Evolutionary conservation across 2,888 invertebrate species (phyloP).

Genomic region (Leptinotarsa rubiginosa): DNA sequence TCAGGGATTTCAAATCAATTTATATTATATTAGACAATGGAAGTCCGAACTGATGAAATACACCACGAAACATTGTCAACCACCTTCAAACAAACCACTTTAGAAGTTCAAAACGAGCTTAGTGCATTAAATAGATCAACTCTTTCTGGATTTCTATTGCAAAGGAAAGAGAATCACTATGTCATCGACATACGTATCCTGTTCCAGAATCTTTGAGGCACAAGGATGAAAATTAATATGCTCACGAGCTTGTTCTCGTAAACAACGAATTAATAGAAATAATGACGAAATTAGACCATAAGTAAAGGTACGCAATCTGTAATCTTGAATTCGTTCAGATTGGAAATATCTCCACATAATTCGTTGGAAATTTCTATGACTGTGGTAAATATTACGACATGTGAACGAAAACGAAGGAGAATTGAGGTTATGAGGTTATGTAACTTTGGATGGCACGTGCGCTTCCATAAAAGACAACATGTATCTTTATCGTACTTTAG

Average conservation of each 20-base stretch:
- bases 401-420: constrained; percentile 23
- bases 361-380: constrained; percentile 33
- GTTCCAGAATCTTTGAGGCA: background rate
- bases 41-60: too few relatives aligned
- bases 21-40: too few relatives aligned
- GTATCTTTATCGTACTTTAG: constrained; percentile 44
- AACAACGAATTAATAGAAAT: constrained; percentile 27
- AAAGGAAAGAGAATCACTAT: background rate
- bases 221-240: constrained; percentile 1
- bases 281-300: constrained; percentile 19
- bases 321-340: constrained; percentile 29
- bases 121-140: constrained; percentile 15
- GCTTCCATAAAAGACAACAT: constrained; percentile 49
- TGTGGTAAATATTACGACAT: constrained; percentile 28
- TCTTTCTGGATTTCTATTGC: constrained; percentile 26
- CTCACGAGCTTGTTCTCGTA: constrained; percentile 20
- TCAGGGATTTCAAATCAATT: too few relatives aligned
- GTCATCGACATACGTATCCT: constrained; percentile 29
- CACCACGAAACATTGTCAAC: too few relatives aligned
- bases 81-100: too few relatives aligned
- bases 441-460: constrained; percentile 30
- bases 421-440: constrained; percentile 25
- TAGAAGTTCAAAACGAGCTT: constrained; percentile 29
- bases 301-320: constrained; percentile 21
- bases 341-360: constrained; percentile 32